Evolutionary conservation across 2,113 vertebrate species (phyloP).

Genomic region (Tricholaema leucomelas): DNA sequence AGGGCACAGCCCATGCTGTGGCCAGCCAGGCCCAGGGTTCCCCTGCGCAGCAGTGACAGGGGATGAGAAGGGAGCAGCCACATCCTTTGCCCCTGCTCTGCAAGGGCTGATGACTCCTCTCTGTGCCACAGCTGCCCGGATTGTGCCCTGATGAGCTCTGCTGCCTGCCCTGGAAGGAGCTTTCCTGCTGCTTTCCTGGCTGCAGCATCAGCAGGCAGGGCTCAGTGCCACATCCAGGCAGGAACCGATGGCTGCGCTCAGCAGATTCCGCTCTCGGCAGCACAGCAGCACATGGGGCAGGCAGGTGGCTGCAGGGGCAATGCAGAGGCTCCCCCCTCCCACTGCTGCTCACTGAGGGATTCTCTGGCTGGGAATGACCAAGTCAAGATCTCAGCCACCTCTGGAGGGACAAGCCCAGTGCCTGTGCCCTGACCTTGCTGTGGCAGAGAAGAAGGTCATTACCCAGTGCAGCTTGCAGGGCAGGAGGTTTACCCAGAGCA

Average conservation of each 20-base stretch:
- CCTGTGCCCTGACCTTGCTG: neutral
- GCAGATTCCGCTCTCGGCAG: neutral
- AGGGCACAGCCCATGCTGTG: fast-evolving
- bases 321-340: neutral
- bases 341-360: neutral
- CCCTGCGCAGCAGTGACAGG: neutral
- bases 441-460: neutral
- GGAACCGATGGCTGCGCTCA: neutral
- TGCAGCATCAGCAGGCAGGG: conserved; percentile 12
- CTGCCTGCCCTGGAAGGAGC: neutral
- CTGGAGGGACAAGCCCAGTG: neutral
- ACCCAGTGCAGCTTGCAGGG: neutral
- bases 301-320: neutral
- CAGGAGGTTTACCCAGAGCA: neutral
- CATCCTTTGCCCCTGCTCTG: neutral
- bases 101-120: neutral
- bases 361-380: neutral
- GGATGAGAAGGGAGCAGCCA: neutral
- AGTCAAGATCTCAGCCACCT: fast-evolving
- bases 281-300: neutral
- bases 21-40: neutral
- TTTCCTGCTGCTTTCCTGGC: neutral
- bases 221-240: neutral
- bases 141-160: neutral
- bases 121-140: neutral